Evolutionary conservation across 2,113 vertebrate genomes (phyloP).

Genomic region (Gallinago paraguaiae): DNA sequence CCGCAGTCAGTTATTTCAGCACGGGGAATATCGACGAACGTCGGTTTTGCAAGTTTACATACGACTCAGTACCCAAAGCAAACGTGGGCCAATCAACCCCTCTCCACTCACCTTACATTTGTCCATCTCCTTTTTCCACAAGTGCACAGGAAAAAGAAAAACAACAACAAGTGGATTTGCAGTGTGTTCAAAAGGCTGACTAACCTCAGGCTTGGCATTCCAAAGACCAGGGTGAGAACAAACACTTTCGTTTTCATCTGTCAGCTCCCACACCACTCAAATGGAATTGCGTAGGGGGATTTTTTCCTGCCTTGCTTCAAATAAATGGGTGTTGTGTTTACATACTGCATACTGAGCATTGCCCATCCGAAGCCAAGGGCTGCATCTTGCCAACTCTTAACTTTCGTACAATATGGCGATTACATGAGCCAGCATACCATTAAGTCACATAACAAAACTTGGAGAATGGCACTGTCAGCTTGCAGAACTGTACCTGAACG

Average conservation of each 20-base stretch:
- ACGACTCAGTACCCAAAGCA: not conserved
- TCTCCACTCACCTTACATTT: not conserved
- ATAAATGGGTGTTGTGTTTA: constrained; percentile 62
- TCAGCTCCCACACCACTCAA: constrained; percentile 45
- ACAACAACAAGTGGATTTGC: not conserved
- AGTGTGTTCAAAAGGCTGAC: constrained; percentile 2
- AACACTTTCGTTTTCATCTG: constrained; percentile 52
- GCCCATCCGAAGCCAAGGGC: constrained; percentile 39
- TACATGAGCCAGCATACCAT: constrained; percentile 37
- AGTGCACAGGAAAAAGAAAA: not conserved
- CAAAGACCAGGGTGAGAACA: not conserved
- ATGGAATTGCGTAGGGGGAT: constrained; percentile 20
- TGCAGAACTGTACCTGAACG: not conserved
- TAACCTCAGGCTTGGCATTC: constrained; percentile 20
- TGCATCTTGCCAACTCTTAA: constrained; percentile 46
- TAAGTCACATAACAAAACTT: constrained; percentile 37
- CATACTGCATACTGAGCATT: constrained; percentile 48
- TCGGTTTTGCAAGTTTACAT: not conserved
- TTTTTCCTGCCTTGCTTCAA: constrained; percentile 56
- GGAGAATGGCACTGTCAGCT: constrained; percentile 29
- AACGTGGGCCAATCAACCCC: not conserved
- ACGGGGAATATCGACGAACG: rapidly evolving
- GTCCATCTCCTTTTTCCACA: not conserved
- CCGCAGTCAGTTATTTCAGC: not conserved
- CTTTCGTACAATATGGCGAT: constrained; percentile 36